Evolutionary conservation across 2,113 vertebrate species (phyloP).

Genomic region (Cichladusa arquata): DNA sequence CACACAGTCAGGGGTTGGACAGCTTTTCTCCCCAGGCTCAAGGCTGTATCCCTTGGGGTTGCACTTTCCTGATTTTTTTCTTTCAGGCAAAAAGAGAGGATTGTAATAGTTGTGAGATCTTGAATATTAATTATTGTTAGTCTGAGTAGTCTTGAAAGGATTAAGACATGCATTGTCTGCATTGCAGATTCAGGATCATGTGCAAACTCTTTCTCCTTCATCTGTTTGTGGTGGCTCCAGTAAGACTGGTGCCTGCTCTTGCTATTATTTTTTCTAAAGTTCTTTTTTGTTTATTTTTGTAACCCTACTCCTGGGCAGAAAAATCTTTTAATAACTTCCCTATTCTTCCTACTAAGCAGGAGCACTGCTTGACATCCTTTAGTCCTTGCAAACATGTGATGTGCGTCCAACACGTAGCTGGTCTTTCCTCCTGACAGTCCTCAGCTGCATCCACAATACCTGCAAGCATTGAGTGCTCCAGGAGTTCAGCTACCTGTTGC

Average conservation of each 20-base stretch:
- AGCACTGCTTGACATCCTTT: constrained; percentile 51
- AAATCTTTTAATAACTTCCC: constrained; percentile 80
- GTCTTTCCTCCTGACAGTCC: constrained; percentile 37
- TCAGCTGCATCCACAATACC: constrained; percentile 9
- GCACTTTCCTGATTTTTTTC: neutral
- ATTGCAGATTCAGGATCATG: neutral
- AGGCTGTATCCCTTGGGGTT: neutral
- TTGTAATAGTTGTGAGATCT: neutral
- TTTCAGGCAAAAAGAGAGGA: neutral
- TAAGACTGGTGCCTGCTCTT: neutral
- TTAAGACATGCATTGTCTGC: neutral
- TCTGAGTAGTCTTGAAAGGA: neutral
- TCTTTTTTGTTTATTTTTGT: constrained; percentile 66
- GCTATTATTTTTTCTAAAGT: constrained; percentile 7
- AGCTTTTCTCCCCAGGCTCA: neutral
- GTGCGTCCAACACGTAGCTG: constrained; percentile 28
- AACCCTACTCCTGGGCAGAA: constrained; percentile 77
- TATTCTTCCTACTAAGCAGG: constrained; percentile 75
- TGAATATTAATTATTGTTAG: constrained; percentile 17
- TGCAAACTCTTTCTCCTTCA: neutral
- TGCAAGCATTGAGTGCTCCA: neutral
- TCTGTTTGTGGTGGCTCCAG: neutral
- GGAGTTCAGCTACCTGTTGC: neutral
- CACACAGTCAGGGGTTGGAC: neutral
- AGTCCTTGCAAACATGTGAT: constrained; percentile 14